These are phyloP conservation scores for Ailuropoda melanoleuca DNA, from an alignment of 2,113 vertebrate species.

Conservation along the genomic window DNA sequence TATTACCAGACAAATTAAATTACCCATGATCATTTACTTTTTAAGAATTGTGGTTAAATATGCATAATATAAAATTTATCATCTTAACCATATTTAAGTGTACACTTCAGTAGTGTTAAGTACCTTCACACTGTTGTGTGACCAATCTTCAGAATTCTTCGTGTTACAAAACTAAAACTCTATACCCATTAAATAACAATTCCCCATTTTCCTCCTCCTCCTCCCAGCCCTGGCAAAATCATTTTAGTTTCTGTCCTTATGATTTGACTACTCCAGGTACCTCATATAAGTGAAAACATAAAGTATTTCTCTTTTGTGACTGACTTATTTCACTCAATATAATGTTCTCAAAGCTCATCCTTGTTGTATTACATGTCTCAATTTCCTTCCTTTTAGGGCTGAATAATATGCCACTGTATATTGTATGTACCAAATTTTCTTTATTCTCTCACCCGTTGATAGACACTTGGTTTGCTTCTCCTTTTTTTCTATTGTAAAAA, in stretches of 20 bases:
- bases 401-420: background rate
- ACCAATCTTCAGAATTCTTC: background rate
- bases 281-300: background rate
- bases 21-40: background rate
- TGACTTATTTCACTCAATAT: background rate
- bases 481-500: background rate
- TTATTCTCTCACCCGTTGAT: background rate
- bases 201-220: background rate
- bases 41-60: background rate
- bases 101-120: background rate
- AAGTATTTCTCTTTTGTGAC: background rate
- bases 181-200: background rate
- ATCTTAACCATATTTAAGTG: background rate
- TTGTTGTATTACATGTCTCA: background rate
- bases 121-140: background rate
- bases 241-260: background rate
- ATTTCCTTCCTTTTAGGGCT: background rate
- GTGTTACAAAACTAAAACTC: background rate
- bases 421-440: background rate
- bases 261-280: background rate
- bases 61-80: background rate
- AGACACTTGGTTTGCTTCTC: background rate
- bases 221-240: background rate
- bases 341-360: background rate
- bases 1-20: slow-evolving; percentile 1